phyloP scores from a whole-genome alignment of 2,888 invertebrate species.

The Amaurobius ferox region DNA sequence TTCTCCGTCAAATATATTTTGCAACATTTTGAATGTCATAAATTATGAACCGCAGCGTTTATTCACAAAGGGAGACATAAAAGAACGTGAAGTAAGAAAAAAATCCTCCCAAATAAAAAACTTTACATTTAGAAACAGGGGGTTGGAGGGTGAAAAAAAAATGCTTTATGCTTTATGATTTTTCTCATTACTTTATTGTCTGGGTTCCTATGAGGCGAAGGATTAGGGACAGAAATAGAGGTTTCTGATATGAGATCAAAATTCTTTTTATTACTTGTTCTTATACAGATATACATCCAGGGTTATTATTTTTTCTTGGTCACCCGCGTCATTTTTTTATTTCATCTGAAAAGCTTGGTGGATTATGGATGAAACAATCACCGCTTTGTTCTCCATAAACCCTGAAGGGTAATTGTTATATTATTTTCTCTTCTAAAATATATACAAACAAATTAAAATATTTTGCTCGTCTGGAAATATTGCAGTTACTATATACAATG shows the following conservation, averaged over 20 bases:
- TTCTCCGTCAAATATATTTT: background rate
- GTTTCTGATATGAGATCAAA: conserved; percentile 67
- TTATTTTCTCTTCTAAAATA: conserved; percentile 32
- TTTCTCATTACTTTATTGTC: conserved; percentile 71
- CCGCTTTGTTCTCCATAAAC: conserved; percentile 43
- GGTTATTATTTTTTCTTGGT: conserved; percentile 45
- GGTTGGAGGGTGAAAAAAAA: conserved; percentile 26
- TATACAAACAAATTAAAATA: too few species aligned
- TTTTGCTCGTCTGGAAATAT: too few species aligned
- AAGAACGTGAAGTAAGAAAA: conserved; percentile 16
- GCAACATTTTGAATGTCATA: conserved; percentile 1
- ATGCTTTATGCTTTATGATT: conserved; percentile 70
- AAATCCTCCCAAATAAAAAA: background rate
- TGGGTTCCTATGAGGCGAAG: conserved; percentile 47
- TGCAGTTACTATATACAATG: too few species aligned
- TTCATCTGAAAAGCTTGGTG: conserved; percentile 39
- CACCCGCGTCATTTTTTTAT: conserved; percentile 36
- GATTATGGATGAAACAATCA: conserved; percentile 55
- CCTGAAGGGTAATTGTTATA: conserved; percentile 66
- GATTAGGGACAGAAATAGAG: conserved; percentile 53
- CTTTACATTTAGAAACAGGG: background rate
- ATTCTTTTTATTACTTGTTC: conserved; percentile 63
- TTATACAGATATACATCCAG: conserved; percentile 15
- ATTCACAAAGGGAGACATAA: conserved; percentile 22
- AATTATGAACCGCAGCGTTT: conserved; percentile 59